Conservation (phyloP, 2,888 invertebrate species). For the Deilephila porcellus region DNA sequence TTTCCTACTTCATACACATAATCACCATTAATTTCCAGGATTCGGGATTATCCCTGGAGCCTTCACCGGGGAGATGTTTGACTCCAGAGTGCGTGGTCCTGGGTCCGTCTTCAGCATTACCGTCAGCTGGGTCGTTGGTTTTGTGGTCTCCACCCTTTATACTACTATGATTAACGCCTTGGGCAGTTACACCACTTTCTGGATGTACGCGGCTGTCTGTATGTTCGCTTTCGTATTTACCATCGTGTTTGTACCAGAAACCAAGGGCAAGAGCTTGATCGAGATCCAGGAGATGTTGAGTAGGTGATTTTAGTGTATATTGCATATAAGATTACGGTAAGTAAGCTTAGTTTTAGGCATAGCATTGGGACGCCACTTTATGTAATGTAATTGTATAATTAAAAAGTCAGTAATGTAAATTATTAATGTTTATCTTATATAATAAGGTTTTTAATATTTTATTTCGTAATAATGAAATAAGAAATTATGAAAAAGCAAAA, state of each 20-base stretch:
- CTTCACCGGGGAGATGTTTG: conserved; percentile 55
- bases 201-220: conserved; percentile 45
- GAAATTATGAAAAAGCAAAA: no score
- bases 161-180: conserved; percentile 41
- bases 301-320: not conserved
- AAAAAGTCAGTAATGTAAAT: no score
- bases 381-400: no score
- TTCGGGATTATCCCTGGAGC: conserved; percentile 53
- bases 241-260: conserved; percentile 51
- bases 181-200: conserved; percentile 46
- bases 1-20: no score
- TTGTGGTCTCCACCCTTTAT: conserved; percentile 44
- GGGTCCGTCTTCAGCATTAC: conserved; percentile 46
- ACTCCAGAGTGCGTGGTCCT: conserved; percentile 47
- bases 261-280: conserved; percentile 50
- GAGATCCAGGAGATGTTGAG: conserved; percentile 52
- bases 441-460: no score
- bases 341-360: no score
- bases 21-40: conserved; percentile 31
- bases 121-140: conserved; percentile 46
- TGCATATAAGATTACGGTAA: no score
- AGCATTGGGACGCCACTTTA: no score
- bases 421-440: no score
- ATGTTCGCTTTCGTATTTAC: conserved; percentile 44
- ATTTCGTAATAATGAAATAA: no score